Percentiles rank a stretch among this genome's conserved stretches.
Conservation (phyloP, 2,888 invertebrate species). For the Chesias legatella region DNA sequence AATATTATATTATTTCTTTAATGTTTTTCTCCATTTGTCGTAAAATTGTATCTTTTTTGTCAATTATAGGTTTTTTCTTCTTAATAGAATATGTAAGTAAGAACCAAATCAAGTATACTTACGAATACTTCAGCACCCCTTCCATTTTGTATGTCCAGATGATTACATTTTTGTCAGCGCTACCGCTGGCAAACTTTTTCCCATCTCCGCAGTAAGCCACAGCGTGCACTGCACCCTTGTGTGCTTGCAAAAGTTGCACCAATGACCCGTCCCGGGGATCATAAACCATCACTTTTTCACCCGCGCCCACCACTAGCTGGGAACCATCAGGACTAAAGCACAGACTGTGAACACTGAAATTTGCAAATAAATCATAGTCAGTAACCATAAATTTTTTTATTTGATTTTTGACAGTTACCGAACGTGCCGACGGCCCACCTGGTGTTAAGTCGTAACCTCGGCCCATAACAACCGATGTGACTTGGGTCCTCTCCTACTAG, state of each 20-base stretch:
- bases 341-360: constrained; percentile 92
- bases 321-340: constrained; percentile 98
- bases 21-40: no score
- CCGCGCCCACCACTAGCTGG: constrained; percentile 96
- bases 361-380: no score
- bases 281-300: constrained; percentile 96
- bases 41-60: no score
- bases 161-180: constrained; percentile 98
- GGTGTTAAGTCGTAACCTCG: no score
- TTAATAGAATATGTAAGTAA: no score
- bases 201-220: constrained; percentile 96
- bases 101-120: constrained; percentile 53
- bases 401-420: no score
- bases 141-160: constrained; percentile 98
- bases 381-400: no score
- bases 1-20: no score
- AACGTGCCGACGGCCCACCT: no score
- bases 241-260: constrained; percentile 95
- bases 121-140: constrained; percentile 97
- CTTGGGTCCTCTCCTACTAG: no score
- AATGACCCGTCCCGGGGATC: constrained; percentile 94
- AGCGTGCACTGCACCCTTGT: constrained; percentile 96
- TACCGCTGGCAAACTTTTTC: constrained; percentile 97
- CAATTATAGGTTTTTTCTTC: no score
- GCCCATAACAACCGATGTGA: no score